Evolutionary conservation across 2,888 invertebrate genomes (phyloP).

Genomic region (Phymatocera aterrima): DNA sequence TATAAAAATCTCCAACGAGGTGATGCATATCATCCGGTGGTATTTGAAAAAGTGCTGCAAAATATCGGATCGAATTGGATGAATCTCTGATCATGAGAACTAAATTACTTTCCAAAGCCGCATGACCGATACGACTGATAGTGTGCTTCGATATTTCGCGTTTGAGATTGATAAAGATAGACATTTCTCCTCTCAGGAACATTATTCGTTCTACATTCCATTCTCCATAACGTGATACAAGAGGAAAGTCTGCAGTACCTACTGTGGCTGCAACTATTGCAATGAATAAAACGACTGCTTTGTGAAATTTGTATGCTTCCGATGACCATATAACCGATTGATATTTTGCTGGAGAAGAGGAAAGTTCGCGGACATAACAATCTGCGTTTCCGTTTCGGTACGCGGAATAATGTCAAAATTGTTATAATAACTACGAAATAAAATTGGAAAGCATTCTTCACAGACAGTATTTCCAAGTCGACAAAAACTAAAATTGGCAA

Average conservation of each 20-base stretch:
- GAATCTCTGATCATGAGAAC: no score
- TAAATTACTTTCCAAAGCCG: no score
- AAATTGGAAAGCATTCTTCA: constrained; percentile 26
- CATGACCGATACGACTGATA: no score
- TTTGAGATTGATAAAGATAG: no score
- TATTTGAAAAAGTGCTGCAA: no score
- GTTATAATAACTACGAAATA: constrained; percentile 8
- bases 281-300: background rate
- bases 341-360: constrained; percentile 1
- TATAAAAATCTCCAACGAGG: background rate
- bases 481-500: background rate
- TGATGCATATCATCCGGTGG: background rate
- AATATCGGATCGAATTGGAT: no score
- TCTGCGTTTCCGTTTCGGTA: constrained; percentile 6
- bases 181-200: no score
- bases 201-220: no score
- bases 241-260: no score
- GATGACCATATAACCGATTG: background rate
- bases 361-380: background rate
- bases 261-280: background rate
- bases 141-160: no score
- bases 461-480: constrained; percentile 1
- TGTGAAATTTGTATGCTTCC: background rate
- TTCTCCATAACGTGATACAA: no score
- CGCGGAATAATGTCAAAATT: background rate